Base-by-base conservation (phyloP, 1,140 invertebrate species). In the Agraylea sexmaculata region DNA sequence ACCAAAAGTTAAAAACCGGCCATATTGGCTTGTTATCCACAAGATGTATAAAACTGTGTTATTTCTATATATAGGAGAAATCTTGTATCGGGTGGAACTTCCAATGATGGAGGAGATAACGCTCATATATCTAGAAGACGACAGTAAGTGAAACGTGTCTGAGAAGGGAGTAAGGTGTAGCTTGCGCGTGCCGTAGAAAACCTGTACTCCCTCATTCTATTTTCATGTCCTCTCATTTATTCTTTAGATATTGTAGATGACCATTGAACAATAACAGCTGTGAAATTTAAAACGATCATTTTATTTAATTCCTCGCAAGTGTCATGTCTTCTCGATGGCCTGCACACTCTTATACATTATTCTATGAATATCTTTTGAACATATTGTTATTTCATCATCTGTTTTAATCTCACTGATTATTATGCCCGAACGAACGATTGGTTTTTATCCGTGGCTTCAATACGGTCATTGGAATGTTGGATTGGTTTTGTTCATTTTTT, bases 71-170 rank as follows among this genome's bases (percentile, higher is more conserved):
- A 75, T 71, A 81, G 76, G 75, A 69, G 81, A 84, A 78, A 83
- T 84, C 75, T 82, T 84, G 75, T 84, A 81, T 74, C 79, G 81
- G 69, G 81, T 84, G 75, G 80, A 83, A 75, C 77, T 84, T 71
- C 81, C 81, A 66, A 80, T 82, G 77, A 82, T 83, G 79, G 81
- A 84, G 75, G 80, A 84, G 75, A 81, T 84, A 70, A 84, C 81
- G 62, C 77, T 84, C 71, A 83, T 84, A 72, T 83, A 83, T 80
- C 77, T 84, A 76, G 81, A 84, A 77, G 80, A 68, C 63, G 65
- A 68, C 61, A 63, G 65, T 68, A 68, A 68, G 65, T 68, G 57
- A 25, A 37, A 39, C 35, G 42, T 41, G 32, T 32, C 42, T 37
- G 41, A 37, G 40, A 60, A 63, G 62, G 65, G 65, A 66, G 64